Conservation (phyloP, 1,140 invertebrate genomes). For the Drosophila prosaltans region DNA sequence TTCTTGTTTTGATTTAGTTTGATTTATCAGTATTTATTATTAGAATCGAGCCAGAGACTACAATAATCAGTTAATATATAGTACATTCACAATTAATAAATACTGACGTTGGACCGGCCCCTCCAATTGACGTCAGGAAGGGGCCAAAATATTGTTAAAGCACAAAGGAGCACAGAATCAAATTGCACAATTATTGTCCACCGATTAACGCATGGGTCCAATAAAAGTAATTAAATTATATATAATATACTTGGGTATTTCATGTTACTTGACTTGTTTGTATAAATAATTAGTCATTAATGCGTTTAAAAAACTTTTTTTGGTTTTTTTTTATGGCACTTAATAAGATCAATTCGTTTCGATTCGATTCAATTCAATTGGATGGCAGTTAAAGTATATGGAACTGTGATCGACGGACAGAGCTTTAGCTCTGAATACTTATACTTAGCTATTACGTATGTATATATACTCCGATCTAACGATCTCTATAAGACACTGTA, state of each 20-base stretch:
- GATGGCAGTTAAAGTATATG: conserved; percentile 20
- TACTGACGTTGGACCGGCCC: conserved; percentile 6
- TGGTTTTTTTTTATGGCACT: conserved; percentile 34
- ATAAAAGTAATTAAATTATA: conserved; percentile 36
- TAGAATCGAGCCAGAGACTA: not conserved
- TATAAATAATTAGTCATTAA: conserved; percentile 18
- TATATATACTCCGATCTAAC: conserved; percentile 17
- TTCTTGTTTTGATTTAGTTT: not conserved
- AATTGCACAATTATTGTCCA: conserved; percentile 55
- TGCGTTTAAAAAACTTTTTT: conserved; percentile 28
- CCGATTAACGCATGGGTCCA: conserved; percentile 49
- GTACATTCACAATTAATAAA: conserved; percentile 10
- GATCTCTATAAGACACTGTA: conserved; percentile 54
- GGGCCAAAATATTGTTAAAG: not conserved
- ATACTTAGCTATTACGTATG: conserved; percentile 51
- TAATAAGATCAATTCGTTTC: conserved; percentile 39
- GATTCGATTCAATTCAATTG: conserved; percentile 6
- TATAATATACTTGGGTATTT: too few relatives aligned
- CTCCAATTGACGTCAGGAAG: not conserved
- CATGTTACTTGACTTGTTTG: not conserved
- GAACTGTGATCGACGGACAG: conserved; percentile 4
- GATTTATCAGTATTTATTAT: conserved; percentile 12
- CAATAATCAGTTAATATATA: not conserved
- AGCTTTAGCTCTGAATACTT: conserved; percentile 54
- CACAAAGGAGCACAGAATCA: not conserved